Conservation (phyloP, 2,113 vertebrate species). For the Genyomyrus donnyi region DNA sequence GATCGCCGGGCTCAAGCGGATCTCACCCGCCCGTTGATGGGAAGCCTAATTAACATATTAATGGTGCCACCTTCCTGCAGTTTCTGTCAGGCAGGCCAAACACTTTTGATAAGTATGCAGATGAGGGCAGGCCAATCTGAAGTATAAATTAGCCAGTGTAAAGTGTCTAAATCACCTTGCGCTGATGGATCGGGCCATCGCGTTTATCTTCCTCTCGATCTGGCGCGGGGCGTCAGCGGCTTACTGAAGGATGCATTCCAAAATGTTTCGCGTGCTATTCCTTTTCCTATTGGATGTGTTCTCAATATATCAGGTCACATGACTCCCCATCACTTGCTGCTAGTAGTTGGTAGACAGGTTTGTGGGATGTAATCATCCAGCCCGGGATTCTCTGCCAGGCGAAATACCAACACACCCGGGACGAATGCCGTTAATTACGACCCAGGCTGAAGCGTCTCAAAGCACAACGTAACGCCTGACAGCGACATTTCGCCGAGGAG, state of each 20-base stretch:
- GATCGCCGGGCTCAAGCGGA: conserved; percentile 43
- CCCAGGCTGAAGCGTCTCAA: not conserved
- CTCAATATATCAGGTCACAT: not conserved
- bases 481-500: not conserved
- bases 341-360: not conserved
- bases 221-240: conserved; percentile 10
- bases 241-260: not conserved
- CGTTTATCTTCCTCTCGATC: conserved; percentile 53
- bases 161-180: conserved; percentile 36
- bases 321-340: not conserved
- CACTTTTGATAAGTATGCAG: conserved; percentile 74
- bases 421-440: not conserved
- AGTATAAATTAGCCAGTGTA: conserved; percentile 63
- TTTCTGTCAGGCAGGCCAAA: conserved; percentile 68
- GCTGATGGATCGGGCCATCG: conserved; percentile 41
- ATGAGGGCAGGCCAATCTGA: conserved; percentile 59
- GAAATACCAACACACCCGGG: not conserved
- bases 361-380: not conserved
- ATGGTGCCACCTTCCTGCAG: conserved; percentile 68
- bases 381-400: not conserved
- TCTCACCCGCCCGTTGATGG: conserved; percentile 45
- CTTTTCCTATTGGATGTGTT: not conserved
- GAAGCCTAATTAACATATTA: conserved; percentile 72
- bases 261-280: not conserved
- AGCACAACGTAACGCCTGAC: not conserved